Conservation (phyloP, 64 coral and sea anemone genomes). For the Cladopsammia gracilis region DNA sequence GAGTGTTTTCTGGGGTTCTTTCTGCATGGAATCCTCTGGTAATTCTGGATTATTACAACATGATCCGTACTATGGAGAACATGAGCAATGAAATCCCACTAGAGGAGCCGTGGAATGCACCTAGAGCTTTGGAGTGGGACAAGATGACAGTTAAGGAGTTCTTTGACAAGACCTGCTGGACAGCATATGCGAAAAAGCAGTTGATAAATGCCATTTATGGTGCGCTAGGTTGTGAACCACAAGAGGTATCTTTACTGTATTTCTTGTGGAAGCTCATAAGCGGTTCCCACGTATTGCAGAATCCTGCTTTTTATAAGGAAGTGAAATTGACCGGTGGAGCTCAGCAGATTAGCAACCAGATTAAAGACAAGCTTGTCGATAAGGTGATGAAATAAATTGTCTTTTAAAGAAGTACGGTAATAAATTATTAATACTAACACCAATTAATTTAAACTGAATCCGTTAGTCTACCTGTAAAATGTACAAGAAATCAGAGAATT, state of each 20-base stretch:
- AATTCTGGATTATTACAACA: slow-evolving; percentile 88
- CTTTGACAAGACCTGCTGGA: slow-evolving; percentile 89
- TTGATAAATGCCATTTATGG: slow-evolving; percentile 86
- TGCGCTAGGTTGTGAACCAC: slow-evolving; percentile 88
- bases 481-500: too few species aligned
- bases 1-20: slow-evolving; percentile 72
- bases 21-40: slow-evolving; percentile 87
- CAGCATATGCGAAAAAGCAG: slow-evolving; percentile 83
- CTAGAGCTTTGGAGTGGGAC: slow-evolving; percentile 87
- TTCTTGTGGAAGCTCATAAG: slow-evolving; percentile 94
- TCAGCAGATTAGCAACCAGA: slow-evolving; percentile 89
- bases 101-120: slow-evolving; percentile 78
- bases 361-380: slow-evolving; percentile 80
- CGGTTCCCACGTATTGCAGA: slow-evolving; percentile 69
- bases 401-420: too few species aligned
- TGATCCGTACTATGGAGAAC: slow-evolving; percentile 69
- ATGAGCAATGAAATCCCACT: slow-evolving; percentile 83
- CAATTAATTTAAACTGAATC: too few species aligned
- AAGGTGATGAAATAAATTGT: slow-evolving; percentile 65
- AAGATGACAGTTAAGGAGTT: slow-evolving; percentile 89
- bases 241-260: slow-evolving; percentile 93
- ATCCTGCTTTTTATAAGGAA: slow-evolving; percentile 70
- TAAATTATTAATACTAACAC: too few species aligned
- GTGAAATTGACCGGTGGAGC: slow-evolving; percentile 95
- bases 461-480: too few species aligned